Percentiles rank a stretch among this genome's conserved stretches.
phyloP scores from a whole-genome alignment of 2,113 vertebrate species.

The Callipepla squamata region DNA sequence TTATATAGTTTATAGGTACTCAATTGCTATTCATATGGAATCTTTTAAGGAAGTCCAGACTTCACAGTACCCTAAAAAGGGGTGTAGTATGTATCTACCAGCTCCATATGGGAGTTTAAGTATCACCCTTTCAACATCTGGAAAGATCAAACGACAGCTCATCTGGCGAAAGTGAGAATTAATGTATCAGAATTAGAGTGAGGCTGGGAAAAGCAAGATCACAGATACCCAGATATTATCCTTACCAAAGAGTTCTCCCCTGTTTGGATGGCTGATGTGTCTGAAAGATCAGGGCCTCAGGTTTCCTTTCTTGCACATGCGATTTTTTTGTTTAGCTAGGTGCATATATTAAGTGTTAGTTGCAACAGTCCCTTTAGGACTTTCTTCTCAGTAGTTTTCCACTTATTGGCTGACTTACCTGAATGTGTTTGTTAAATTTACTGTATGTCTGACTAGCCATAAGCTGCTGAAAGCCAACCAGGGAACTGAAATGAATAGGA shows the following conservation, averaged over 20 bases:
- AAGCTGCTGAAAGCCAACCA: not conserved
- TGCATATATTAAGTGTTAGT: not conserved
- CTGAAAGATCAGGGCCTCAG: not conserved
- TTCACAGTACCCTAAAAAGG: not conserved
- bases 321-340: not conserved
- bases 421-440: slow-evolving; percentile 22
- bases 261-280: not conserved
- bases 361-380: not conserved
- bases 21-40: not conserved
- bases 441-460: not conserved
- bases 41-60: not conserved
- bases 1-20: not conserved
- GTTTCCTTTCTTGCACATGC: not conserved
- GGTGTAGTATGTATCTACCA: not conserved
- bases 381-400: not conserved
- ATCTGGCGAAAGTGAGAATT: not conserved
- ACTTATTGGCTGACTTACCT: not conserved
- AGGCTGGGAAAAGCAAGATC: not conserved
- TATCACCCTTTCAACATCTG: slow-evolving; percentile 10
- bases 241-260: not conserved
- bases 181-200: not conserved
- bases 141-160: not conserved
- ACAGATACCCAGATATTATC: not conserved
- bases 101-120: not conserved
- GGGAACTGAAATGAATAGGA: slow-evolving; percentile 8